Conservation (phyloP, 1,140 invertebrate genomes). For the Asobara japonica region DNA sequence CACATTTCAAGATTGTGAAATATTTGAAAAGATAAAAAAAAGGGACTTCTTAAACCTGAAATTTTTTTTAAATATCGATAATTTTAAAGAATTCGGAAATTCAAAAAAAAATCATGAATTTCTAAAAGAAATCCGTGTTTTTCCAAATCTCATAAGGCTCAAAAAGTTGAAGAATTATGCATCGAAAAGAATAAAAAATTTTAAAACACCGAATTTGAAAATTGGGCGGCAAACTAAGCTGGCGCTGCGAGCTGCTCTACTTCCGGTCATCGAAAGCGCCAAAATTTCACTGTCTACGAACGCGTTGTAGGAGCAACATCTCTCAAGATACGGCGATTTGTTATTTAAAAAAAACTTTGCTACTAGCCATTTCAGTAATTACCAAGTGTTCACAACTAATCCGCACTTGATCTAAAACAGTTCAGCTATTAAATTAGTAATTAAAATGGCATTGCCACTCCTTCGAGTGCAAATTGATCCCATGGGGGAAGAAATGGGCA, state of each 20-base stretch:
- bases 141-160: too few relatives aligned
- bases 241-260: neutral
- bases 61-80: too few relatives aligned
- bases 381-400: neutral
- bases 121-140: too few relatives aligned
- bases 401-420: neutral
- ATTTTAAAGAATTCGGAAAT: too few relatives aligned
- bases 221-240: neutral
- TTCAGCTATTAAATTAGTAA: neutral
- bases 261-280: neutral
- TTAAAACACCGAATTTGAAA: neutral
- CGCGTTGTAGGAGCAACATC: neutral
- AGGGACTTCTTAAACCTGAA: too few relatives aligned
- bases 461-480: neutral
- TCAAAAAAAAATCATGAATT: neutral
- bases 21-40: too few relatives aligned
- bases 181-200: neutral
- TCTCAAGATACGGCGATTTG: neutral
- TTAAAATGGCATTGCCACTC: conserved; percentile 4
- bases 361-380: neutral
- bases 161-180: neutral
- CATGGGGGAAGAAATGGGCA: neutral
- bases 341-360: neutral
- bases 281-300: conserved; percentile 4
- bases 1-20: too few relatives aligned